These are phyloP conservation scores for Lepidurus arcticus DNA, from an alignment of 1,140 invertebrate species.

Conservation along the genomic window DNA sequence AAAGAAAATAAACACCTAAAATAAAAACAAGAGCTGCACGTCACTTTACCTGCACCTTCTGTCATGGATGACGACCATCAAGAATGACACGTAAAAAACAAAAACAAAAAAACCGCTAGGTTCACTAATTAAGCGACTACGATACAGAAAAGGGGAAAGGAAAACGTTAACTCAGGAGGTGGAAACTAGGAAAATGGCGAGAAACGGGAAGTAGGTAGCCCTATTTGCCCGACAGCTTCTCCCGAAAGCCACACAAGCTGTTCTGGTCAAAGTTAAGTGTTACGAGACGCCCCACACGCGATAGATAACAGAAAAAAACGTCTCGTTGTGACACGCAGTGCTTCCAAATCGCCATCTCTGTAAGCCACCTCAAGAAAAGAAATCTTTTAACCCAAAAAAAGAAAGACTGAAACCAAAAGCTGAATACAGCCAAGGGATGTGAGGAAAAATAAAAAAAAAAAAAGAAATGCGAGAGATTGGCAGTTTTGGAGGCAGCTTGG, in stretches of 20 bases:
- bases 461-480: too few relatives aligned
- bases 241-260: conserved; percentile 17
- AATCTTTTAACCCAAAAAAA: not conserved
- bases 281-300: not conserved
- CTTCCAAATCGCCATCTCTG: not conserved
- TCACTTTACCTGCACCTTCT: not conserved
- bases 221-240: not conserved
- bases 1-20: not conserved
- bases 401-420: not conserved
- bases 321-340: not conserved
- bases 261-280: not conserved
- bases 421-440: too few relatives aligned
- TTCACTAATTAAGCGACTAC: not conserved
- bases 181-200: not conserved
- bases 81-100: not conserved
- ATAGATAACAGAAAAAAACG: not conserved
- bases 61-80: not conserved
- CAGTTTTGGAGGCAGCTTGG: too few relatives aligned
- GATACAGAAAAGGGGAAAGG: not conserved
- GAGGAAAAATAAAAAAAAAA: too few relatives aligned
- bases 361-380: not conserved
- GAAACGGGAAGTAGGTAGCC: not conserved
- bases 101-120: not conserved
- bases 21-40: not conserved
- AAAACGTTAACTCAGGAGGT: not conserved